Base-by-base conservation (phyloP, 2,113 vertebrate species). In the Calonectris borealis region DNA sequence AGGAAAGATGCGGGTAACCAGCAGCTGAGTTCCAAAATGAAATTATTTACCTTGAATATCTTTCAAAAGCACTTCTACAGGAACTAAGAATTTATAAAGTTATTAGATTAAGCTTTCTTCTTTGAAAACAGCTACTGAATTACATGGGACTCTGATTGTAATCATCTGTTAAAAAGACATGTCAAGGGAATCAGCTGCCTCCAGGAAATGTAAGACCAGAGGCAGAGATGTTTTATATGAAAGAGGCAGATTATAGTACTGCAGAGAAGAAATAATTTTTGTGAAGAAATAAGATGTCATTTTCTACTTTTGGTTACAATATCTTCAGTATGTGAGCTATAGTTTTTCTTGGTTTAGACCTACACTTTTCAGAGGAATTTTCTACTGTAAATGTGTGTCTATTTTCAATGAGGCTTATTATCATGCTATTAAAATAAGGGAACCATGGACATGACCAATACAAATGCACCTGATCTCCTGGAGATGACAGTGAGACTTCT, bases 101-200 rank as follows among this genome's bases (percentile, higher is more conserved):
- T 95, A 97, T 95, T 94, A 90, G 81, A 97, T 96, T 96, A 94
- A 95, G 44, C 46, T 84, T 94, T 84, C 57, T 94, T 91, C 55
- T 96, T 85, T 95, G 91, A 90, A 97, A 97, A 95, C 44, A 76
- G 71, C 51, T 95, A 87, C 62, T 72, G 79, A 94, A 93, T 95
- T 88, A 84, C 69, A 87, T 36, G 13, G 15, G n/a, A 68, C 57
- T 86, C 48, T 88, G 85, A 94, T 96, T 94, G 66, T 84, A 94
- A 93, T 84, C 60, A 95, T 97, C 58, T 32, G 7, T 98, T 97
- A 96, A 95, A 93, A 95, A 96, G 90, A 95, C 80, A 92, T 24
- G 18, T 94, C 86, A 91, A 94, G 86, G 51, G 57, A 95, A 95
- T 76, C 31, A n/a, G 8, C 25, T 85, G 52, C 66, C 69, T 97